Base-by-base conservation (phyloP, 2,797 vertebrate genomes). In the Lepus oiostolus region DNA sequence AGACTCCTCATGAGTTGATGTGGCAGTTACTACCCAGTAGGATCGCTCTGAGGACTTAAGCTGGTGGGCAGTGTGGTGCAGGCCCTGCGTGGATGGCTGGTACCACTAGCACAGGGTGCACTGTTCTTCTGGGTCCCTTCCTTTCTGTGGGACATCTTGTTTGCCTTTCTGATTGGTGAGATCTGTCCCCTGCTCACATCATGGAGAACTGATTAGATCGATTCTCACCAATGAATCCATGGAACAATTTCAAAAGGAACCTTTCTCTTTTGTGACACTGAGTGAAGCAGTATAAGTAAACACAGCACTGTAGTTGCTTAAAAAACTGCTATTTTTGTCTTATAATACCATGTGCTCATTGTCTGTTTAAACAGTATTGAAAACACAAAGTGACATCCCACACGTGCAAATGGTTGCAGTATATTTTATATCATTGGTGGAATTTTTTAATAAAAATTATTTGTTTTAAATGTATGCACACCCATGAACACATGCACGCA, bases 11-110 rank as follows among this genome's bases (percentile, higher is more conserved):
- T 22, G 9, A 65, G 67, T 5, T 22, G 19, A 26, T 13, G 2
- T 3, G 22, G 50, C n/a, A 54, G n/a, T 54, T 4, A 42, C 60
- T 22, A 24, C 74, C 11, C 6, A 21, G 67, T 7, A 42, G 35
- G 32, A 52, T 71, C 38, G 13, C 3, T 89, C 58, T 1, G 7
- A 71, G 58, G 26, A 28, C 35, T n/a, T 22, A 67, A 68, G 35
- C 19, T 16, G 24, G 0, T 1, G 5, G 62, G 9, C 12, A 42
- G 9, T 24, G 12, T 21, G 9, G 5, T 3, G 0, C 9, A 42
- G 16, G 65, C 63, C 21, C 1, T 0, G 11, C 4, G 26, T 17
- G 26, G 42, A 24, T 0, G 4, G 65, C 30, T 16, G 42, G 12
- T n/a, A 32, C 47, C 22, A 38, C 19, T 32, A 35, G 63, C 2